phyloP scores from a whole-genome alignment of 2,113 vertebrate species.

The Megalops atlanticus region DNA sequence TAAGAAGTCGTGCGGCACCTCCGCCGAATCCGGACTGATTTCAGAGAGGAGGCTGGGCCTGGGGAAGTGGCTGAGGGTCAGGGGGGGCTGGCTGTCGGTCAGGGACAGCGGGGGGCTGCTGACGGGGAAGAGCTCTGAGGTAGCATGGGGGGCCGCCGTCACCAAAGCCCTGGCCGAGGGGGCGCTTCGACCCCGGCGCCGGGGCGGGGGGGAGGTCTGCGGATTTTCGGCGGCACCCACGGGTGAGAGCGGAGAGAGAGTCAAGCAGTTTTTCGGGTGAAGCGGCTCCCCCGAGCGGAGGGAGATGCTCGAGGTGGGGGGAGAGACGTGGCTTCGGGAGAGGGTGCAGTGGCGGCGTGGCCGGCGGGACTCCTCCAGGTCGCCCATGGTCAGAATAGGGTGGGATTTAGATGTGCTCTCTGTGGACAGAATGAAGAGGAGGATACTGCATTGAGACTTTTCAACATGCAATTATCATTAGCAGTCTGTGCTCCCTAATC shows the following conservation, averaged over 20 bases:
- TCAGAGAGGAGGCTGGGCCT: slow-evolving; percentile 58
- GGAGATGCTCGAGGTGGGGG: slow-evolving; percentile 64
- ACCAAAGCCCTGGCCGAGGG: slow-evolving; percentile 67
- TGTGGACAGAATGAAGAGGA: slow-evolving; percentile 45
- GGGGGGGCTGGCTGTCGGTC: slow-evolving; percentile 3
- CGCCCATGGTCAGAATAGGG: slow-evolving; percentile 81
- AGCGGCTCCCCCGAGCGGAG: slow-evolving; percentile 65
- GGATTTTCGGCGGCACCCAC: slow-evolving; percentile 48
- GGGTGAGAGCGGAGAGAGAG: slow-evolving; percentile 57
- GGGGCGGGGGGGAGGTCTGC: slow-evolving; percentile 57
- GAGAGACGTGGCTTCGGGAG: slow-evolving; percentile 66
- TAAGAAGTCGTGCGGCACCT: slow-evolving; percentile 68
- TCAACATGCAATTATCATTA: background rate
- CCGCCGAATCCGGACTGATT: slow-evolving; percentile 60
- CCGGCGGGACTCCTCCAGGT: slow-evolving; percentile 77
- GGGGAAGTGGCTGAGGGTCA: slow-evolving; percentile 51
- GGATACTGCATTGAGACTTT: slow-evolving; percentile 21
- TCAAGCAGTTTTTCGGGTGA: slow-evolving; percentile 54
- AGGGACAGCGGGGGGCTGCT: slow-evolving; percentile 33
- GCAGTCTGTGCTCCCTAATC: no score
- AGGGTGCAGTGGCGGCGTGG: slow-evolving; percentile 69
- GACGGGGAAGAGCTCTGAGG: slow-evolving; percentile 67
- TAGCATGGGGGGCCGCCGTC: slow-evolving; percentile 60
- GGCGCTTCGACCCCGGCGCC: slow-evolving; percentile 44
- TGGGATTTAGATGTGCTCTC: slow-evolving; percentile 74